These are phyloP conservation scores for Willisornis vidua DNA, from an alignment of 2,113 vertebrate species.

Conservation along the genomic window DNA sequence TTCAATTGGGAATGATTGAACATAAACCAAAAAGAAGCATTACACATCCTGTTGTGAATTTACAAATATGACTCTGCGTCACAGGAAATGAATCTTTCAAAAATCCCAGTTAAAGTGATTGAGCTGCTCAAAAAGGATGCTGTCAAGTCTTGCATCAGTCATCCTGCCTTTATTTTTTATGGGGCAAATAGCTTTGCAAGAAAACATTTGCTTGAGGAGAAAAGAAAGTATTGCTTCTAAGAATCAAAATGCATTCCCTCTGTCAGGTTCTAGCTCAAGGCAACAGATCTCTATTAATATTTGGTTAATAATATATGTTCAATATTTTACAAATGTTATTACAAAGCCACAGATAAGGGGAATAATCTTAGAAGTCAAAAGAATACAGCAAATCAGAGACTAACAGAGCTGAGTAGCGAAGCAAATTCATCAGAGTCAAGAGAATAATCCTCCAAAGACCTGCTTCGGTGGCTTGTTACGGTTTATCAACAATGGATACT, in stretches of 20 bases:
- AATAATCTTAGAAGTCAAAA: not conserved
- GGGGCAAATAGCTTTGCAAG: not conserved
- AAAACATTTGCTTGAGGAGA: not conserved
- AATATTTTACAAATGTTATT: conserved; percentile 2
- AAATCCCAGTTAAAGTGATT: not conserved
- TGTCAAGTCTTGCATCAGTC: not conserved
- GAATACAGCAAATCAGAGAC: not conserved
- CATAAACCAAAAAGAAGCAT: not conserved
- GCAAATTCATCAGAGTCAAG: not conserved
- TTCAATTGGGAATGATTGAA: not conserved
- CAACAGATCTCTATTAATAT: conserved; percentile 7
- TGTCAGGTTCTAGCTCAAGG: conserved; percentile 37
- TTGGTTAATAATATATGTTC: not conserved
- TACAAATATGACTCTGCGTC: not conserved
- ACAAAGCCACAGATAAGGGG: not conserved
- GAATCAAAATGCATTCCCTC: not conserved
- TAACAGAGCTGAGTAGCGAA: not conserved
- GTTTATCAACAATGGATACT: not conserved
- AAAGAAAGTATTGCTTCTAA: not conserved
- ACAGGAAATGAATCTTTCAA: not conserved
- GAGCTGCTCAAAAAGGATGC: not conserved
- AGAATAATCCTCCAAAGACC: not conserved
- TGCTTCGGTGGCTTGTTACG: not conserved
- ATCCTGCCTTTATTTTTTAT: not conserved
- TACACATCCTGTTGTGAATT: not conserved